A percentile compares a stretch with the other conserved stretches of the same genome.
Conservation (phyloP, 2,888 invertebrate genomes). For the Oegoconia quadripuncta region DNA sequence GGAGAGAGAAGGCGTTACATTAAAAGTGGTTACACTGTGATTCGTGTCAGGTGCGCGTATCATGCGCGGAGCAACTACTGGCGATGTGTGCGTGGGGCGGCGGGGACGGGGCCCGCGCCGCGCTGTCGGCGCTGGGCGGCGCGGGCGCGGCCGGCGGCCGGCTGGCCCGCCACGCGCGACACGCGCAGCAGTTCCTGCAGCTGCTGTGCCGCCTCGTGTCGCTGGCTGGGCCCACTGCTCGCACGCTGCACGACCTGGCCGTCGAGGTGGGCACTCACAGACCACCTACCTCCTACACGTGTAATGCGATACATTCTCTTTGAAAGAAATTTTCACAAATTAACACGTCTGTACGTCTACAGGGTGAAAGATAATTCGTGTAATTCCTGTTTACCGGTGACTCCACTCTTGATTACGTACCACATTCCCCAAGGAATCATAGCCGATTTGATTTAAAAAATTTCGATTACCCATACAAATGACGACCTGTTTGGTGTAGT, state of each 20-base stretch:
- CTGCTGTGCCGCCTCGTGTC: constrained; percentile 84
- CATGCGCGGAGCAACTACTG: constrained; percentile 91
- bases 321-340: too few species aligned
- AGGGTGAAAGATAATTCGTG: too few species aligned
- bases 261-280: constrained; percentile 52
- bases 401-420: too few species aligned
- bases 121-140: constrained; percentile 72
- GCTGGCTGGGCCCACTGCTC: constrained; percentile 83
- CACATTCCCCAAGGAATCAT: too few species aligned
- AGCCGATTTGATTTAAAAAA: too few species aligned
- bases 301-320: too few species aligned
- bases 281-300: too few species aligned
- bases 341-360: too few species aligned
- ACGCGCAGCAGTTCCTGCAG: constrained; percentile 89
- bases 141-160: constrained; percentile 72
- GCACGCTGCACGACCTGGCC: constrained; percentile 81
- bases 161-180: constrained; percentile 80
- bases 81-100: constrained; percentile 89
- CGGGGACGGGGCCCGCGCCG: constrained; percentile 58
- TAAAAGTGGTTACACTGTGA: neutral
- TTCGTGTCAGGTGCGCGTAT: constrained; percentile 80
- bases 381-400: too few species aligned
- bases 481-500: too few species aligned
- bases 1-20: too few species aligned
- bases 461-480: too few species aligned